Percentiles rank a stretch among this genome's conserved stretches.
Evolutionary conservation across 2,888 invertebrate genomes (phyloP).

Genomic region (Scaptomyza flava): DNA sequence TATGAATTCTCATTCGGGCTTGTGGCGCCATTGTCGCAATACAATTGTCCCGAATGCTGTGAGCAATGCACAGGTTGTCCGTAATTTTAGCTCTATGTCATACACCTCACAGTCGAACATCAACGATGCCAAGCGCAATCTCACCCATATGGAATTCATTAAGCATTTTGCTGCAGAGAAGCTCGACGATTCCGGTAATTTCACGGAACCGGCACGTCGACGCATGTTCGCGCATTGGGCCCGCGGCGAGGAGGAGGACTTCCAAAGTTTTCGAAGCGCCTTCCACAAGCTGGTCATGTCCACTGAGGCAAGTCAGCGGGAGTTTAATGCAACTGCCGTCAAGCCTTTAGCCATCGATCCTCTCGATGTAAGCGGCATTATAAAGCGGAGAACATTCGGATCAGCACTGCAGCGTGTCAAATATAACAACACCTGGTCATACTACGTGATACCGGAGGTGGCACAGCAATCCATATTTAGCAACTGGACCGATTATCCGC

Average conservation of each 20-base stretch:
- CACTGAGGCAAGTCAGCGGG: slow-evolving; percentile 65
- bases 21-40: slow-evolving; percentile 86
- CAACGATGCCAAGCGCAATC: slow-evolving; percentile 76
- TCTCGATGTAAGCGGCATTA: slow-evolving; percentile 71
- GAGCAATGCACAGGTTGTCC: slow-evolving; percentile 86
- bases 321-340: slow-evolving; percentile 68
- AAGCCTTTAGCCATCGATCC: slow-evolving; percentile 79
- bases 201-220: slow-evolving; percentile 78
- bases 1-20: slow-evolving; percentile 88
- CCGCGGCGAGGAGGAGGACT: slow-evolving; percentile 77
- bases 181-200: slow-evolving; percentile 56
- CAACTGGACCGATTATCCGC: slow-evolving; percentile 80
- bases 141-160: slow-evolving; percentile 76
- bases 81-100: slow-evolving; percentile 86
- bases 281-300: slow-evolving; percentile 77
- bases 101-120: slow-evolving; percentile 71
- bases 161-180: slow-evolving; percentile 66
- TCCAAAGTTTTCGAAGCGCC: slow-evolving; percentile 74
- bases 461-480: slow-evolving; percentile 81
- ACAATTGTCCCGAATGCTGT: slow-evolving; percentile 83
- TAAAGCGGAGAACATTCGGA: slow-evolving; percentile 68
- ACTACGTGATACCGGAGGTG: slow-evolving; percentile 82
- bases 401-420: slow-evolving; percentile 73
- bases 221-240: slow-evolving; percentile 84
- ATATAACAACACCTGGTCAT: slow-evolving; percentile 79